A percentile compares a stretch with the other conserved stretches of the same genome.
Conservation (phyloP, 1,140 invertebrate genomes). For the Hestina assimilis region DNA sequence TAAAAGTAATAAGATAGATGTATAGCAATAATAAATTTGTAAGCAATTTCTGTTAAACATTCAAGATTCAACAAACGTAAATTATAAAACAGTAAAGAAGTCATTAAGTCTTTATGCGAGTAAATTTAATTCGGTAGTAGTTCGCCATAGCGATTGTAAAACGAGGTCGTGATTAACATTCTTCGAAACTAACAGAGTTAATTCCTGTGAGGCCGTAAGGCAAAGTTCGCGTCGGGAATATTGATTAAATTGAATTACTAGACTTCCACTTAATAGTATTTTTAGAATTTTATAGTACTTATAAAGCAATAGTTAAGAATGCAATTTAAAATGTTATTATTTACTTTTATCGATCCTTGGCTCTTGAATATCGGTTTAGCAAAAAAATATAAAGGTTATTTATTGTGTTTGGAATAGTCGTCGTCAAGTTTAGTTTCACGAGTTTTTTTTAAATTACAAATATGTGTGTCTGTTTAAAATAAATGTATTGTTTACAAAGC, state of each 20-base stretch:
- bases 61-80: slow-evolving; percentile 7
- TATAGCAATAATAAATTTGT: neutral
- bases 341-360: no score
- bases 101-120: slow-evolving; percentile 23
- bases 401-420: no score
- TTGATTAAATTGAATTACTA: slow-evolving; percentile 43
- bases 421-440: no score
- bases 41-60: neutral
- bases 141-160: slow-evolving; percentile 39
- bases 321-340: neutral
- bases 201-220: slow-evolving; percentile 35
- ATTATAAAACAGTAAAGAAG: slow-evolving; percentile 17
- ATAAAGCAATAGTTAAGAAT: slow-evolving; percentile 4
- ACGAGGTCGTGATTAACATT: slow-evolving; percentile 54
- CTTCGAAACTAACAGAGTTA: slow-evolving; percentile 39
- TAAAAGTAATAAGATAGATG: neutral
- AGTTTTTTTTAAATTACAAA: no score
- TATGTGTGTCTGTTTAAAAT: no score
- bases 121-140: slow-evolving; percentile 38
- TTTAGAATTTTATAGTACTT: slow-evolving; percentile 12
- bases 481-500: no score
- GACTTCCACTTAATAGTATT: slow-evolving; percentile 27
- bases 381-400: no score
- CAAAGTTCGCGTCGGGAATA: slow-evolving; percentile 38
- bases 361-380: no score